Conservation (phyloP, 2,113 vertebrate species). For the Xenopus borealis region DNA sequence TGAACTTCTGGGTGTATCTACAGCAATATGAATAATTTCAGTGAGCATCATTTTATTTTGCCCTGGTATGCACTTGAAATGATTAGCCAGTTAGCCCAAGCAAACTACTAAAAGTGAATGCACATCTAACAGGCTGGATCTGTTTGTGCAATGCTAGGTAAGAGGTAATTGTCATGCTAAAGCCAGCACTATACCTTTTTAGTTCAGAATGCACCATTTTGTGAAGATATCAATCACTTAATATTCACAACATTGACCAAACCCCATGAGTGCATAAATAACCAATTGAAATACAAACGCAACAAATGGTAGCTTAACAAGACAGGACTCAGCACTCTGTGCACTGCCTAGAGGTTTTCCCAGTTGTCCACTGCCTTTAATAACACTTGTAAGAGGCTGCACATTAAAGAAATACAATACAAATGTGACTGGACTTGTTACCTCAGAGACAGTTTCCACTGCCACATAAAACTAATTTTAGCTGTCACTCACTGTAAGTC, state of each 20-base stretch:
- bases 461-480: constrained; percentile 75
- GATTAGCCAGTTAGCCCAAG: too few relatives aligned
- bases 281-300: constrained; percentile 49
- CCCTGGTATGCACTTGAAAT: too few relatives aligned
- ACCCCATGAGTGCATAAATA: constrained; percentile 49
- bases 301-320: constrained; percentile 35
- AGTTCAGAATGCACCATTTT: too few relatives aligned
- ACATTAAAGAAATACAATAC: constrained; percentile 68
- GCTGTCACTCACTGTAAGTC: constrained; percentile 79
- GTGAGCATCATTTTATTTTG: too few relatives aligned
- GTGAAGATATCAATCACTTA: too few relatives aligned
- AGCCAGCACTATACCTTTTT: too few relatives aligned
- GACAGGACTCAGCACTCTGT: constrained; percentile 13
- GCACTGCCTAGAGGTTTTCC: constrained; percentile 30
- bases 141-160: too few relatives aligned
- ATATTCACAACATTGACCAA: constrained; percentile 16
- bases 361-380: constrained; percentile 54
- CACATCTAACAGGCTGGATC: too few relatives aligned
- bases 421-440: constrained; percentile 73
- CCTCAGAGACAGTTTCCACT: constrained; percentile 66
- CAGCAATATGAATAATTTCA: too few relatives aligned
- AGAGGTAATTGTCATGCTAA: too few relatives aligned
- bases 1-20: too few relatives aligned
- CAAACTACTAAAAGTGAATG: too few relatives aligned
- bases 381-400: constrained; percentile 61